Evolutionary conservation across 2,797 vertebrate species (phyloP).

Genomic region (Lacerta viridis): DNA sequence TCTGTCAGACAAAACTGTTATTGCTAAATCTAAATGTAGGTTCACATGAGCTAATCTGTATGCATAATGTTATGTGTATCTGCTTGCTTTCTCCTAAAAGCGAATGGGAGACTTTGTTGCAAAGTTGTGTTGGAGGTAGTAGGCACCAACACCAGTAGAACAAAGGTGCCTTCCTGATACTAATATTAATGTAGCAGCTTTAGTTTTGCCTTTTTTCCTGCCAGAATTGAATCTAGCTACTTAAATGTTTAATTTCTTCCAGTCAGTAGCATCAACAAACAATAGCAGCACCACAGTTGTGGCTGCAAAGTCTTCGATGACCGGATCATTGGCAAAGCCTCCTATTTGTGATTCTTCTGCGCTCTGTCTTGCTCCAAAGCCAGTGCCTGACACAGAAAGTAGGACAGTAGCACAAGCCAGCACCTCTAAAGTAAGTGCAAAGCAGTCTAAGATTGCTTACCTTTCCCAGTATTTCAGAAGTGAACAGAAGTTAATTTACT

Average conservation of each 20-base stretch:
- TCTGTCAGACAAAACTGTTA: too few relatives aligned
- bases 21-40: not conserved
- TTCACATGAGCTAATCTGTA: not conserved
- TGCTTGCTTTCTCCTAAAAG: not conserved
- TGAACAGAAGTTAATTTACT: slow-evolving; percentile 43
- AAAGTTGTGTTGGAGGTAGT: too few relatives aligned
- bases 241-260: slow-evolving; percentile 72
- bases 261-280: slow-evolving; percentile 76
- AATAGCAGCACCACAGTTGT: slow-evolving; percentile 74
- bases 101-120: not conserved
- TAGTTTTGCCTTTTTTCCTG: slow-evolving; percentile 38
- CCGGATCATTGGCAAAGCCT: slow-evolving; percentile 69
- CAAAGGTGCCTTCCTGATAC: too few relatives aligned
- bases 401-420: slow-evolving; percentile 71
- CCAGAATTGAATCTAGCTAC: slow-evolving; percentile 40
- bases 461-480: not conserved
- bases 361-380: slow-evolving; percentile 64
- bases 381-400: slow-evolving; percentile 76
- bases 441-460: not conserved
- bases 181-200: not conserved
- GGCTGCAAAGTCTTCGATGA: slow-evolving; percentile 70
- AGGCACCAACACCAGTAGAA: too few relatives aligned
- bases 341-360: slow-evolving; percentile 16
- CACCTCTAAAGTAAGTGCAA: slow-evolving; percentile 81
- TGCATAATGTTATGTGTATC: not conserved